Evolutionary conservation across 2,797 vertebrate genomes (phyloP), one percentile per base, ranked within the genome.

Genomic region (Rallus crepitans): DNA sequence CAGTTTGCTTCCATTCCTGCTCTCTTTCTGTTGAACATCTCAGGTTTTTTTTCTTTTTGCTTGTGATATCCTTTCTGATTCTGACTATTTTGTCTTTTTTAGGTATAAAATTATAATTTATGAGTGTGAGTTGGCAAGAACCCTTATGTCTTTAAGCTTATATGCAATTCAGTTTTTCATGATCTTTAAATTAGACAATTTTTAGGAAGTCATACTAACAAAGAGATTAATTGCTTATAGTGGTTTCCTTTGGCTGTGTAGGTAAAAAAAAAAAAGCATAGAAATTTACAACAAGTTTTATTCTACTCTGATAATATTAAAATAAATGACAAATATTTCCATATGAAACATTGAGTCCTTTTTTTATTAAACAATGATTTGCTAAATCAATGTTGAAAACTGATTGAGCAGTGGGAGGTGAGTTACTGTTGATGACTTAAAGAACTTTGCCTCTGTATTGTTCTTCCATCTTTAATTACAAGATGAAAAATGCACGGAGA

Each of bases 121-220:
- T 0, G 0, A 40, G 21, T 77, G 31, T 10, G 8, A 3, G 2
- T 55, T 65, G 42, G 42, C 35, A 76, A 59, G 59, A 53, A 30
- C 61, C 65, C 82, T 65, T 71, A 5, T 76, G 12, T 76, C 42
- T 77, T 5, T 68, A 8, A 65, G 31, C 20, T 42, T 90, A 16
- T 57, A 21, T 78, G 25, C 33, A 47, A 53, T 64, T 47, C 50
- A 80, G 8, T 61, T 87, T 31, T 89, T 87, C 2, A 2, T 48
- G n/a, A 42, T 53, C 17, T 23, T 71, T 91, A 52, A 19, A 19
- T 68, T 81, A 48, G 12, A 57, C 2, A 5, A 14, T 30, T 86
- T 82, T 55, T 57, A 78, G 27, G 71, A 57, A 71, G 48, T 45
- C 19, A 15, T 23, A 17, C 8, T 60, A 82, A 48, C 11, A 64